Evolutionary conservation across 2,888 invertebrate genomes (phyloP).

Genomic region (Eupeodes latifasciatus): DNA sequence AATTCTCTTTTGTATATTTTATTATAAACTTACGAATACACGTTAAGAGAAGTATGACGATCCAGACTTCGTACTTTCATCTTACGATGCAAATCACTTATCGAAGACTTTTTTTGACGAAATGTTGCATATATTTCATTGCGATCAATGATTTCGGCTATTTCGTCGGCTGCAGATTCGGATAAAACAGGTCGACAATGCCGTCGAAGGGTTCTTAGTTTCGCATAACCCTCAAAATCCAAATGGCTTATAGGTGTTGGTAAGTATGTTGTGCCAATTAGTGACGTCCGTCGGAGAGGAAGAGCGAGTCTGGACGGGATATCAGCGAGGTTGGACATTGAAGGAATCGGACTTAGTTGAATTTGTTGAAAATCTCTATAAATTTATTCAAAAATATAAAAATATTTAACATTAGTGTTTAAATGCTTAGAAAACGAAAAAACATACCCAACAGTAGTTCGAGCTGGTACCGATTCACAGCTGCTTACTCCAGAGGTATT

Average conservation of each 20-base stretch:
- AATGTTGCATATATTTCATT: slow-evolving; percentile 78
- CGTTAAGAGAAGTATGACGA: slow-evolving; percentile 81
- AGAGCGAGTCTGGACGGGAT: slow-evolving; percentile 82
- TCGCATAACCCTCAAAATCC: slow-evolving; percentile 91
- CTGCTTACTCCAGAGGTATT: slow-evolving; percentile 93
- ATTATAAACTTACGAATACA: slow-evolving; percentile 80
- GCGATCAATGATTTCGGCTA: slow-evolving; percentile 85
- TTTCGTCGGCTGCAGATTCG: slow-evolving; percentile 87
- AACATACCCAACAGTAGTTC: slow-evolving; percentile 86
- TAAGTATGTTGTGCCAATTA: slow-evolving; percentile 81
- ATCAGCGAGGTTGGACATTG: slow-evolving; percentile 89
- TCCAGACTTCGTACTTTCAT: slow-evolving; percentile 83
- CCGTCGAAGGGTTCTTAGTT: slow-evolving; percentile 88
- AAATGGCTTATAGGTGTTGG: slow-evolving; percentile 87
- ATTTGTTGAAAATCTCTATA: slow-evolving; percentile 88
- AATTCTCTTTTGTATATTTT: neutral
- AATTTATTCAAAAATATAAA: slow-evolving; percentile 9
- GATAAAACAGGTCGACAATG: slow-evolving; percentile 88
- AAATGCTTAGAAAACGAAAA: neutral
- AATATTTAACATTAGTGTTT: neutral
- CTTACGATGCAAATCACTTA: slow-evolving; percentile 81
- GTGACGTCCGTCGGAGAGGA: slow-evolving; percentile 80
- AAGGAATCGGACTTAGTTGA: slow-evolving; percentile 94
- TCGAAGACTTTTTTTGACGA: slow-evolving; percentile 80
- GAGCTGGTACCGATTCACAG: slow-evolving; percentile 89